phyloP scores from a whole-genome alignment of 2,888 invertebrate species.

The Antheraea yamamai region DNA sequence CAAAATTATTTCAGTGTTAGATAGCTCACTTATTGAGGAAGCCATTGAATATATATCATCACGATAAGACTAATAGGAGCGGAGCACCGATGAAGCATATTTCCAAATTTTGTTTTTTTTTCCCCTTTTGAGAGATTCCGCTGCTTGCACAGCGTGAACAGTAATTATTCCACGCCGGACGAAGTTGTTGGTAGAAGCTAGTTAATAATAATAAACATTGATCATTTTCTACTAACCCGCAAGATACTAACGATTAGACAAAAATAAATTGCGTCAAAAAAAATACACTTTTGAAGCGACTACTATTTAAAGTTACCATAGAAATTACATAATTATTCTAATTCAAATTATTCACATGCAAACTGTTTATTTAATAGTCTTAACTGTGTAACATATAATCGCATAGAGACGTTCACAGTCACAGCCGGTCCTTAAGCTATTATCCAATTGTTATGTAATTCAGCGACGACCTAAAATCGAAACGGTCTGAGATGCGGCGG shows the following conservation, averaged over 20 bases:
- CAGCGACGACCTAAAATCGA: constrained; percentile 65
- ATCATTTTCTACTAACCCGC: not conserved
- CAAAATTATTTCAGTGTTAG: no score
- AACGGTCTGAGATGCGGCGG: constrained; percentile 38
- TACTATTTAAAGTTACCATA: not conserved
- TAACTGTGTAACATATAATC: not conserved
- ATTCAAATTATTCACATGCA: not conserved
- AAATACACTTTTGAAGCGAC: not conserved
- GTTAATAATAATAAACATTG: no score
- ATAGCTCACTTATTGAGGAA: no score
- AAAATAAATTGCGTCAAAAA: not conserved
- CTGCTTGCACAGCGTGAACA: no score
- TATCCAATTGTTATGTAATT: constrained; percentile 75
- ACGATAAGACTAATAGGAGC: no score
- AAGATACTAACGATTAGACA: not conserved
- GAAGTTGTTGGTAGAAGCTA: no score
- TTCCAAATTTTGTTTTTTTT: no score
- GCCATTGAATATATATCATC: no score
- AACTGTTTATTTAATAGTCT: not conserved
- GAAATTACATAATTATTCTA: not conserved
- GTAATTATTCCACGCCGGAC: no score
- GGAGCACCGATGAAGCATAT: no score
- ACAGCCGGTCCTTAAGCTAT: constrained; percentile 40
- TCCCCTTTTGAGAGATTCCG: no score
- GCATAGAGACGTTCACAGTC: constrained; percentile 14